Percentiles rank a stretch among this genome's conserved stretches.
phyloP scores from a whole-genome alignment of 2,888 invertebrate species.

The Leptinotarsa haldemani region DNA sequence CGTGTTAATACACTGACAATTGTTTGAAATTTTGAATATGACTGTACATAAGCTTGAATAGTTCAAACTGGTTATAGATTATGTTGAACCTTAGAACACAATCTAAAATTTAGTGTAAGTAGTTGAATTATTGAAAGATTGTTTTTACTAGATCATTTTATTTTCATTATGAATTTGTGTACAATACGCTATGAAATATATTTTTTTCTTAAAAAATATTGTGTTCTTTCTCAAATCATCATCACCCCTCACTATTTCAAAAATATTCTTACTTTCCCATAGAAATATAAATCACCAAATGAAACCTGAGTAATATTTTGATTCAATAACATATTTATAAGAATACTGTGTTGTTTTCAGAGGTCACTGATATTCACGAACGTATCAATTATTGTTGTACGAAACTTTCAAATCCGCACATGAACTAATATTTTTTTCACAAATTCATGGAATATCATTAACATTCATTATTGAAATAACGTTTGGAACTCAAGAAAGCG shows the following conservation, averaged over 20 bases:
- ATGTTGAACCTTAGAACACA: slow-evolving; percentile 38
- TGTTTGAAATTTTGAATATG: slow-evolving; percentile 3
- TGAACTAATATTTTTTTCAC: too few species aligned
- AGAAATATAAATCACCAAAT: too few species aligned
- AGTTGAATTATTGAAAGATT: slow-evolving; percentile 40
- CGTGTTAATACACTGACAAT: background rate
- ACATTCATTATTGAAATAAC: too few species aligned
- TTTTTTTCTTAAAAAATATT: slow-evolving; percentile 50
- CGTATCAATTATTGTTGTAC: too few species aligned
- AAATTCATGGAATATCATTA: too few species aligned
- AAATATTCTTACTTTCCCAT: background rate
- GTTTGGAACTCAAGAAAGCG: too few species aligned
- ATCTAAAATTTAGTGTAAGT: slow-evolving; percentile 39
- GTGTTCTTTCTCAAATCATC: background rate
- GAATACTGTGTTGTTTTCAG: too few species aligned
- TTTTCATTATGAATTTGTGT: slow-evolving; percentile 55
- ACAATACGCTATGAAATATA: slow-evolving; percentile 56
- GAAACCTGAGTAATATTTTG: too few species aligned
- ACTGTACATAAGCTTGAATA: slow-evolving; percentile 26
- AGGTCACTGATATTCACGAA: too few species aligned
- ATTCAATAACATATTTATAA: too few species aligned
- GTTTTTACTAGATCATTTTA: slow-evolving; percentile 42
- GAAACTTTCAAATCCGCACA: too few species aligned
- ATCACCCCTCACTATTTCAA: background rate
- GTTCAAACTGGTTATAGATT: slow-evolving; percentile 8